Base-by-base conservation (phyloP, 2,888 invertebrate species). In the Apotomis turbidana region DNA sequence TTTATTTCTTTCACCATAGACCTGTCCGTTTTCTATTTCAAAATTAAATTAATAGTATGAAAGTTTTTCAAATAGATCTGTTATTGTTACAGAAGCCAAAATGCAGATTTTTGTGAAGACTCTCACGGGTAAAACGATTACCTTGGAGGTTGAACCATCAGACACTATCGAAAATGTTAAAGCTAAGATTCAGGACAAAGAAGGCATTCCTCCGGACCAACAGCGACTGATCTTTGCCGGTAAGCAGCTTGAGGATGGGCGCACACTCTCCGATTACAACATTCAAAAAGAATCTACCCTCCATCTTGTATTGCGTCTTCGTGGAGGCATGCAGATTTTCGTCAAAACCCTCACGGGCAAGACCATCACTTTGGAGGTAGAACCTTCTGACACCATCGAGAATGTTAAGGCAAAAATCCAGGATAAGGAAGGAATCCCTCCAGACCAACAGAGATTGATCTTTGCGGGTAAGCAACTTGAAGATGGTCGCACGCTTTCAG, bases 21-120 rank as follows among this genome's bases (percentile, higher is more conserved):
- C 52, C 77, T 80, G 76, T 73, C 73, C 54, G 73, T 72, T 70
- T 66, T 58, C 62, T 68, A 75, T 76, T 76, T 74, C 67, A 46
- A 71, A 15, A 70, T 77, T 75, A 62, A 88, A 86, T 85, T 85
- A 63, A 63, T 73, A 82, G 85, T 86, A 76, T 63, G 64, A 52
- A 74, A 77, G 75, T 76, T 78, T 75, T 81, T 73, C 78, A 79
- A 76, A 52, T 68, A 74, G 58, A 52, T 73, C 66, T 77, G 59
- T 81, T 74, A 68, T 87, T 88, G 85, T 88, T 87, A 73, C 86
- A 88, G 88, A 83, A 80, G 79, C 78, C 83, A 88, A 72, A 79
- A 88, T 88, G 88, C 88, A 88, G 83, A 88, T 88, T n/a, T 90
- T 90, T 57, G 89, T 90, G 0, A 90, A 90, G 54, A 90, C 90